Conservation (phyloP, 2,888 invertebrate genomes). For the Lasioglossum marginatum region DNA sequence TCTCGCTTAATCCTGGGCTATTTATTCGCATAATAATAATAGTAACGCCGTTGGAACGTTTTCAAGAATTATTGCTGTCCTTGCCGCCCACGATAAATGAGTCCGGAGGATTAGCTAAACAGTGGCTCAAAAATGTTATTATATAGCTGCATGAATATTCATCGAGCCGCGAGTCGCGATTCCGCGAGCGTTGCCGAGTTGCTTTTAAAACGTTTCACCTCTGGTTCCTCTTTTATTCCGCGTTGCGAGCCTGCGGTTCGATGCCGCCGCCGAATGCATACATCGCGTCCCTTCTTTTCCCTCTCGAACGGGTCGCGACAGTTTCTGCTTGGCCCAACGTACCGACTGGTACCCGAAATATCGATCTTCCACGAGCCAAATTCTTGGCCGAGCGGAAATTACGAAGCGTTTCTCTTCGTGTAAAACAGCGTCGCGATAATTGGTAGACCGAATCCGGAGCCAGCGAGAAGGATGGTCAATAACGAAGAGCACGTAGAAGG, state of each 20-base stretch:
- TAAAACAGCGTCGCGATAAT: slow-evolving; percentile 75
- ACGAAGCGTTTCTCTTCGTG: slow-evolving; percentile 44
- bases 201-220: slow-evolving; percentile 73
- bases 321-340: background rate
- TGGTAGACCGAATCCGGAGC: slow-evolving; percentile 73
- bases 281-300: no score
- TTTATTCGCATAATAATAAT: slow-evolving; percentile 83
- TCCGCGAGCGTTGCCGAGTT: slow-evolving; percentile 55
- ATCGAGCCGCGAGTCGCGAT: slow-evolving; percentile 78
- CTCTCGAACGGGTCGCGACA: background rate
- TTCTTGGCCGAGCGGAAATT: slow-evolving; percentile 11
- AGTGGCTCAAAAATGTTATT: slow-evolving; percentile 85
- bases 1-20: slow-evolving; percentile 80
- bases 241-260: slow-evolving; percentile 11
- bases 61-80: slow-evolving; percentile 84
- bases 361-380: slow-evolving; percentile 6
- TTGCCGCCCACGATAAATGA: slow-evolving; percentile 84
- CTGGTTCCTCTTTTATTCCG: slow-evolving; percentile 47
- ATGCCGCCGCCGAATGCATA: background rate
- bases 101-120: slow-evolving; percentile 85
- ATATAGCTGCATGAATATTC: slow-evolving; percentile 85
- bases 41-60: slow-evolving; percentile 83
- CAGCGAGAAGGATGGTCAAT: slow-evolving; percentile 76
- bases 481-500: slow-evolving; percentile 78
- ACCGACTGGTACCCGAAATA: background rate